Evolutionary conservation across 2,113 vertebrate species (phyloP).

Genomic region (Callipepla squamata): DNA sequence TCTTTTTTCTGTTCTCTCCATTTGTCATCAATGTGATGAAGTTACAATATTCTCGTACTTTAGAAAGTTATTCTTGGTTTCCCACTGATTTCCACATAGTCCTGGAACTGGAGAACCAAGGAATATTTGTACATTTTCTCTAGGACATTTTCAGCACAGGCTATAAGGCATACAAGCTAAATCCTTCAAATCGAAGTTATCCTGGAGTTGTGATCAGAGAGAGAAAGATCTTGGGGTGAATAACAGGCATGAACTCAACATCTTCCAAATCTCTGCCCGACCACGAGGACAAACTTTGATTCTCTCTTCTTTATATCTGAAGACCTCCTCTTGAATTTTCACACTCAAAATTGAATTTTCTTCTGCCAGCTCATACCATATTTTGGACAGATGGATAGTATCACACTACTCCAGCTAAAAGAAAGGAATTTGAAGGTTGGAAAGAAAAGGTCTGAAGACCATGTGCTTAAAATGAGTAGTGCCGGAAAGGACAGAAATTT

Average conservation of each 20-base stretch:
- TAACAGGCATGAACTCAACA: neutral
- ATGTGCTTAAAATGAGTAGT: neutral
- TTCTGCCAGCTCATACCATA: neutral
- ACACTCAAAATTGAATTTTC: neutral
- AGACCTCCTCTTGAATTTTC: slow-evolving; percentile 19
- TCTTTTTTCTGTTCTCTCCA: neutral
- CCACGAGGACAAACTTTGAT: neutral
- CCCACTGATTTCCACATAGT: neutral
- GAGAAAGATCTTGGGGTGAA: neutral
- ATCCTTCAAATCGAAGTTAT: neutral
- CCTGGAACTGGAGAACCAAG: neutral
- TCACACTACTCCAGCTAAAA: neutral
- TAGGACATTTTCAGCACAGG: neutral
- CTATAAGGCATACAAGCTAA: neutral
- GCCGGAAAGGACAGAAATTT: neutral
- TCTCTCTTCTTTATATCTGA: neutral
- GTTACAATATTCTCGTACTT: neutral
- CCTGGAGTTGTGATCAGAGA: neutral
- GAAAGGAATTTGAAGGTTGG: neutral
- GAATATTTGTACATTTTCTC: neutral
- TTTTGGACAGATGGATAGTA: slow-evolving; percentile 12
- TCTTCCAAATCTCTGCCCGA: slow-evolving; percentile 1
- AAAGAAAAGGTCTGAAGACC: neutral
- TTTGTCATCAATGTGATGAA: neutral
- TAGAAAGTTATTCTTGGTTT: neutral